Conservation (phyloP, 1,140 invertebrate genomes). For the Drosophila ananassae region DNA sequence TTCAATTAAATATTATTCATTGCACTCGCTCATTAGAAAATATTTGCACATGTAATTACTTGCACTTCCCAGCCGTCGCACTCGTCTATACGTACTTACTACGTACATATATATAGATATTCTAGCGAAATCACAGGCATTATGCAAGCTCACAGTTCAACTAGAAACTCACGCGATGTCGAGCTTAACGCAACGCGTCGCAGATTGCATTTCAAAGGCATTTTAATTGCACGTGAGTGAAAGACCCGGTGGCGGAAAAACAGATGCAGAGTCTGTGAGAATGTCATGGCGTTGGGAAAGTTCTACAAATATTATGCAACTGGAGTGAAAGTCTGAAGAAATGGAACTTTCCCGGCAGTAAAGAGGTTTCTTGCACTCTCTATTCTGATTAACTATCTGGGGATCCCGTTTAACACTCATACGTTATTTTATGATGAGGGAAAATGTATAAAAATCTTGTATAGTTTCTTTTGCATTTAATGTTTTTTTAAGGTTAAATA, state of each 20-base stretch:
- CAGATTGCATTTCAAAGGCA: slow-evolving; percentile 69
- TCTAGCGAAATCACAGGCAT: slow-evolving; percentile 23
- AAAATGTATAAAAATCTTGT: background rate
- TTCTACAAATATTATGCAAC: slow-evolving; percentile 42
- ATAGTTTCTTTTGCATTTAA: too few relatives aligned
- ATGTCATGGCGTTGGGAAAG: slow-evolving; percentile 62
- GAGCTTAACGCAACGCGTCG: slow-evolving; percentile 31
- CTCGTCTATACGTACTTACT: background rate
- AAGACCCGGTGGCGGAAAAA: slow-evolving; percentile 1
- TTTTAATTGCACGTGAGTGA: slow-evolving; percentile 69
- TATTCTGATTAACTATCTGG: background rate
- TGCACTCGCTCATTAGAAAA: slow-evolving; percentile 74
- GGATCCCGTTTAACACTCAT: background rate
- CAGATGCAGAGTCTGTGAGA: slow-evolving; percentile 4
- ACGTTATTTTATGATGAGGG: background rate
- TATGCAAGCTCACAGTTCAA: slow-evolving; percentile 39
- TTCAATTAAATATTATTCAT: slow-evolving; percentile 74
- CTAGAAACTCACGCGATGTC: slow-evolving; percentile 47
- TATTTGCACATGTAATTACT: slow-evolving; percentile 78
- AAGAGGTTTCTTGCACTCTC: slow-evolving; percentile 32
- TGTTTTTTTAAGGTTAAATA: too few relatives aligned
- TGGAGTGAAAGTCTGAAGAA: slow-evolving; percentile 48
- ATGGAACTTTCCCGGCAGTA: slow-evolving; percentile 4
- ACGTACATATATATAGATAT: slow-evolving; percentile 16
- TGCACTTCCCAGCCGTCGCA: slow-evolving; percentile 25